phyloP scores from a whole-genome alignment of 2,113 vertebrate species.

The Raphicerus campestris region DNA sequence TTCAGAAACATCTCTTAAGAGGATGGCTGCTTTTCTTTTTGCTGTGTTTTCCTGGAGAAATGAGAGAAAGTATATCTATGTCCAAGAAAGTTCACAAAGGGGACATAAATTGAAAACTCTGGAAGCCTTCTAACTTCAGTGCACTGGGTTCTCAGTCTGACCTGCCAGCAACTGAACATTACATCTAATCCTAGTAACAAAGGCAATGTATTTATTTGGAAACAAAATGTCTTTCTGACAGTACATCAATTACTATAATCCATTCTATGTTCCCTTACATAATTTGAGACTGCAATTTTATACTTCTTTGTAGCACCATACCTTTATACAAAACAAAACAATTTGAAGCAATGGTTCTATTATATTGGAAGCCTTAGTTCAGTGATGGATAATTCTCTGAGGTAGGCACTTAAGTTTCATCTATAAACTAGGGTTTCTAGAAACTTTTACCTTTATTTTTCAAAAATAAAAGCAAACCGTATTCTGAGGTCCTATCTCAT shows the following conservation, averaged over 20 bases:
- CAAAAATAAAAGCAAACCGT: slow-evolving; percentile 30
- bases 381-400: slow-evolving; percentile 15
- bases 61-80: neutral
- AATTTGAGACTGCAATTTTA: neutral
- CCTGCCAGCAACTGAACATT: neutral
- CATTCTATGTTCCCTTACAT: neutral
- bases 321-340: slow-evolving; percentile 27
- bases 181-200: neutral
- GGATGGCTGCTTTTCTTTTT: neutral
- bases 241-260: neutral
- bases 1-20: neutral
- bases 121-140: slow-evolving; percentile 15
- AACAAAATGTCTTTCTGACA: slow-evolving; percentile 39
- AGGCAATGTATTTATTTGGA: neutral
- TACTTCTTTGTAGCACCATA: neutral
- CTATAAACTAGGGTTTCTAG: neutral
- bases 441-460: slow-evolving; percentile 46
- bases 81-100: slow-evolving; percentile 15
- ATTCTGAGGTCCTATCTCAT: slow-evolving; percentile 24
- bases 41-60: slow-evolving; percentile 20
- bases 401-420: neutral
- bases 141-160: neutral
- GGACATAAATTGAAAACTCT: slow-evolving; percentile 26
- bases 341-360: neutral
- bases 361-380: neutral